Base-by-base conservation (phyloP, 2,113 vertebrate species). In the Chauna torquata region DNA sequence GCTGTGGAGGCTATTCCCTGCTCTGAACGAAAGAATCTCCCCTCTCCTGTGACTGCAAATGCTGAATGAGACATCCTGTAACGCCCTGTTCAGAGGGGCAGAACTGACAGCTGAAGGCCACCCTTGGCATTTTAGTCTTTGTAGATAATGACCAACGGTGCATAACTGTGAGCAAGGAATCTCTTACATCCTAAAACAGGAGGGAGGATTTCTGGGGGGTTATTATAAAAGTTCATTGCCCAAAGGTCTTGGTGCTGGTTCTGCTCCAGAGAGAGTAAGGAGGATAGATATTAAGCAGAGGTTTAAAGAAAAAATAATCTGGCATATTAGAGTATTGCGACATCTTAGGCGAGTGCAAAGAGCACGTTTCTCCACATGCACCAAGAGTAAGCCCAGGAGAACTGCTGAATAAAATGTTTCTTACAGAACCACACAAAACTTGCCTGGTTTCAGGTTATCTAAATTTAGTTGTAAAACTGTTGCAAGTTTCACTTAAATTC, bases 31-130 rank as follows among this genome's bases (percentile, higher is more conserved):
- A 95, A 86, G 93, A 93, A 92, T 87, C 92, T 96, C 55, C 77
- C 28, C 65, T 96, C 92, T 93, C 88, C 49, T 90, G 94, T 93
- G 86, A 12, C 91, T 94, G 74, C 40, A 83, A 85, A 94, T 85
- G 93, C 95, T 95, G 96, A 94, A 82, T 75, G 65, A 95, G 96
- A 93, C 86, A 90, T 96, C 92, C 92, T 96, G 88, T 96, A 92
- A 96, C 65, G 85, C 86, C 65, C 54, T 58, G 20, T 93, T 95
- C 45, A 57, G 81, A 75, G 68, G 89, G 89, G 68, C 89, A 94
- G 58, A 92, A 18, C 84, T 91, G 88, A 92, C 49, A 91, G 54
- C 92, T 82, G 77, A 81, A 81, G 68, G 50, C 88, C 45, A 69
- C 70, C 83, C 72, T 88, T 91, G 91, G 95, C 92, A 84, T 93